Conservation (phyloP, 2,888 invertebrate genomes). For the Andricus quercusramuli region DNA sequence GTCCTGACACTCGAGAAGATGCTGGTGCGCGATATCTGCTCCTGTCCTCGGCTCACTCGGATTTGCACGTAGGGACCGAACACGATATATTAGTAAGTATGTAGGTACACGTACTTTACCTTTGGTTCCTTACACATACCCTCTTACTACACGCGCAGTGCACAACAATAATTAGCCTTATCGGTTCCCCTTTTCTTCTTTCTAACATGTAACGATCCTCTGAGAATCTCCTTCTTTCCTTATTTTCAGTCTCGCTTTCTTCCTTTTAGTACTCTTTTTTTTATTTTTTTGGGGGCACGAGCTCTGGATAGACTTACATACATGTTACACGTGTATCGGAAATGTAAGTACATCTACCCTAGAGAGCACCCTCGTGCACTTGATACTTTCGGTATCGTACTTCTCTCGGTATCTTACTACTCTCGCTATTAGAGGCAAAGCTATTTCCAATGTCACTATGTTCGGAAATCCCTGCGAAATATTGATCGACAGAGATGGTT, state of each 20-base stretch:
- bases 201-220: slow-evolving; percentile 57
- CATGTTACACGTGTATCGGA: slow-evolving; percentile 51
- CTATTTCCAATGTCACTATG: too few relatives aligned
- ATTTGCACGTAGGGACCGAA: slow-evolving; percentile 50
- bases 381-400: slow-evolving; percentile 43
- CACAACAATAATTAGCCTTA: slow-evolving; percentile 73
- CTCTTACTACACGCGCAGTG: slow-evolving; percentile 47
- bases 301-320: slow-evolving; percentile 45
- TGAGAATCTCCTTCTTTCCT: slow-evolving; percentile 15
- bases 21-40: slow-evolving; percentile 71
- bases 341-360: slow-evolving; percentile 42
- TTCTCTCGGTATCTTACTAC: slow-evolving; percentile 44
- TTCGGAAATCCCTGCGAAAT: slow-evolving; percentile 40
- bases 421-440: slow-evolving; percentile 29
- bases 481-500: slow-evolving; percentile 3
- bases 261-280: slow-evolving; percentile 1
- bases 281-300: slow-evolving; percentile 32
- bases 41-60: slow-evolving; percentile 60
- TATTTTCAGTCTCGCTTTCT: slow-evolving; percentile 25
- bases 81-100: slow-evolving; percentile 64
- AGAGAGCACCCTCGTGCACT: slow-evolving; percentile 28
- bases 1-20: slow-evolving; percentile 73
- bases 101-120: slow-evolving; percentile 45
- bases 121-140: slow-evolving; percentile 39
- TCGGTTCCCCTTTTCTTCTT: slow-evolving; percentile 55